Base-by-base conservation (phyloP, 2,797 vertebrate genomes). In the Decapterus maruadsi region DNA sequence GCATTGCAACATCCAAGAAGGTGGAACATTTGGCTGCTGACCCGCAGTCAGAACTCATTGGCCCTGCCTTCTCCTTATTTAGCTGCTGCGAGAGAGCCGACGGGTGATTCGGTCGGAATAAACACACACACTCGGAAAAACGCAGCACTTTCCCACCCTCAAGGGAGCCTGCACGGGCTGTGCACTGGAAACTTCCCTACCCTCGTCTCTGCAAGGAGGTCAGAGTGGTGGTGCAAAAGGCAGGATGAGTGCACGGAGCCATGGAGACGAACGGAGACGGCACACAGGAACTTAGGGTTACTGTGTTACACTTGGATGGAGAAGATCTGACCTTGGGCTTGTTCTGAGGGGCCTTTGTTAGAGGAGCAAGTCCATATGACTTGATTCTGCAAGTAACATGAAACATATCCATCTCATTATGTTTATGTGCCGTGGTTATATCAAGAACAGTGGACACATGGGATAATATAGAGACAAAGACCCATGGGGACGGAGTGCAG, bases 21-120 rank as follows among this genome's bases (percentile, higher is more conserved):
- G 93, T 93, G 93, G 93, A 95, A 94, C 94, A 95, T 95, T 95
- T 95, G 93, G 94, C 93, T 92, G 89, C 92, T 94, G 93, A 94
- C 93, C 93, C 86, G 90, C 92, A 95, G 93, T 94, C 92, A 92
- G 92, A 94, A 86, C 90, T 90, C 91, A 80, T 88, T 75, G 87
- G 87, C 87, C 86, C 89, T 79, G 88, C 85, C 86, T 91, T 80
- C 88, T 86, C 86, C 90, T 93, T 86, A 89, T 91, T 91, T 89
- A 92, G 90, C 89, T 75, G 83, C 87, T 80, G 88, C 74, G n/a
- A 83, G 86, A 90, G 85, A 87, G 92, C 91, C 90, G n/a, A 88
- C 73, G 93, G 92, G 81, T 81, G 87, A 90, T 89, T 90, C 73
- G 88, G 78, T 87, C 55, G 12, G 77, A 85, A 90, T 77, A 90